Evolutionary conservation across 2,888 invertebrate species (phyloP).

Genomic region (Lymantria dispar): DNA sequence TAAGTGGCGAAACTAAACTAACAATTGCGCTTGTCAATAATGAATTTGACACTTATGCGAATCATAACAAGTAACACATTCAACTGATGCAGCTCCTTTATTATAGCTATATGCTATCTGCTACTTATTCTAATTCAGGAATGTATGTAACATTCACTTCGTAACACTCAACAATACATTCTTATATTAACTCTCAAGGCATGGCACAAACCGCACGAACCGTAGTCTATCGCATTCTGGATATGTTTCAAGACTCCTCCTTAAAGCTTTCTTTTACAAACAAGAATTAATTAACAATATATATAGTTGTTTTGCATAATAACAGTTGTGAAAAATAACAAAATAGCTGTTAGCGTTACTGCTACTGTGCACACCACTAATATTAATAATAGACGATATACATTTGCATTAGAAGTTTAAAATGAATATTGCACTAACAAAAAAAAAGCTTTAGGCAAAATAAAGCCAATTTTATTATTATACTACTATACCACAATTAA

Average conservation of each 20-base stretch:
- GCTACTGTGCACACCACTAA: slow-evolving; percentile 5
- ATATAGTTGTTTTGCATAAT: slow-evolving; percentile 6
- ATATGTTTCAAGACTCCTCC: slow-evolving; percentile 56
- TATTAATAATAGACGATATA: not conserved
- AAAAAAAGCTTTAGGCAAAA: too few species aligned
- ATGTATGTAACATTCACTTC: slow-evolving; percentile 38
- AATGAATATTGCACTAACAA: too few species aligned
- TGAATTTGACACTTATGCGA: slow-evolving; percentile 1
- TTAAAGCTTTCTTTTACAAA: slow-evolving; percentile 61
- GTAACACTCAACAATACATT: slow-evolving; percentile 30
- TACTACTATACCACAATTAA: too few species aligned
- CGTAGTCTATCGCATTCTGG: slow-evolving; percentile 39
- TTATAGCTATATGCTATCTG: slow-evolving; percentile 10
- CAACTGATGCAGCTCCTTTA: slow-evolving; percentile 20
- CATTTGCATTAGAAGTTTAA: too few species aligned
- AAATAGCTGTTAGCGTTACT: not conserved
- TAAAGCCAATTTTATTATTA: too few species aligned
- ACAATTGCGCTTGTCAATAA: slow-evolving; percentile 13
- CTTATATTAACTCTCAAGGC: slow-evolving; percentile 43
- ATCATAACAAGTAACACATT: slow-evolving; percentile 12
- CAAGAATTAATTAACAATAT: slow-evolving; percentile 20
- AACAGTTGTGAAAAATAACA: not conserved
- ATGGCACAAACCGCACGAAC: slow-evolving; percentile 47
- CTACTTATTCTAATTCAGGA: slow-evolving; percentile 28
- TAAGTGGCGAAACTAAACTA: slow-evolving; percentile 16